phyloP scores from a whole-genome alignment of 2,797 vertebrate genomes.

The Saxicola maurus region DNA sequence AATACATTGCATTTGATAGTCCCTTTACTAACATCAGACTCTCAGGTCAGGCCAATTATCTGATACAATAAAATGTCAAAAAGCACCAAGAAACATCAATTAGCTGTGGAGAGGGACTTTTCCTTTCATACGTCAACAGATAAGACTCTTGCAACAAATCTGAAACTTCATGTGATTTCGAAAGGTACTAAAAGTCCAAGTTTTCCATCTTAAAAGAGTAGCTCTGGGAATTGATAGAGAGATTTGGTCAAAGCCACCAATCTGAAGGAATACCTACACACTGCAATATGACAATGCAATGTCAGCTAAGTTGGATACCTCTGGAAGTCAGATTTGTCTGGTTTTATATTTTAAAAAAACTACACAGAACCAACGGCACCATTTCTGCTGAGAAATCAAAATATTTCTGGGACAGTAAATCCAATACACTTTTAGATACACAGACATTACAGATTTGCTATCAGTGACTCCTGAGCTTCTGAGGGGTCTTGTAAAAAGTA shows the following conservation, averaged over 20 bases:
- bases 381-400: background rate
- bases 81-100: background rate
- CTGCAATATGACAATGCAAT: accelerated
- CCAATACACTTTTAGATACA: background rate
- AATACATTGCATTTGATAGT: background rate
- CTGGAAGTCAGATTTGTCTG: background rate
- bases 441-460: background rate
- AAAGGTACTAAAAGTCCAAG: background rate
- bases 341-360: background rate
- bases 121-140: background rate
- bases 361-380: background rate
- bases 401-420: background rate
- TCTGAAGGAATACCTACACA: background rate
- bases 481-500: background rate
- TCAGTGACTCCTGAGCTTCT: background rate
- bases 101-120: background rate
- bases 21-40: background rate
- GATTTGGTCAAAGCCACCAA: background rate
- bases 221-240: background rate
- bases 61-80: background rate
- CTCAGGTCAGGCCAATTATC: background rate
- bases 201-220: background rate
- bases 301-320: background rate
- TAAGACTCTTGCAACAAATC: background rate
- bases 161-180: background rate